Percentiles rank a stretch among this genome's conserved stretches.
phyloP scores from a whole-genome alignment of 64 coral and sea anemone genomes.

The Dendrophyllia cribrosa region DNA sequence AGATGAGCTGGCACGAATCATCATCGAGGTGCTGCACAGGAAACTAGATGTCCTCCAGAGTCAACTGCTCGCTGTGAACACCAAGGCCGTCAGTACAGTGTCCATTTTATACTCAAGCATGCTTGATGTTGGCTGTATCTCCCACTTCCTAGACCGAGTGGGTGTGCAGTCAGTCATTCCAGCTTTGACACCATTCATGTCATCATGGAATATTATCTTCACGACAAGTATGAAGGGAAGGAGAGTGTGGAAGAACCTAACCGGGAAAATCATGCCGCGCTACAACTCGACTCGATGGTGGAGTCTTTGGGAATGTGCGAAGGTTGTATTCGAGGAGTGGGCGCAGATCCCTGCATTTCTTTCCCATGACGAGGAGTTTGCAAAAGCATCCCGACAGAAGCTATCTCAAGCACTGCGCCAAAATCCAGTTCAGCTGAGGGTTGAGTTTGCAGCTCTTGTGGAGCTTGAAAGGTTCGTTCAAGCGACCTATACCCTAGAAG shows the following conservation, averaged over 20 bases:
- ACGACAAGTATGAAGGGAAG: neutral
- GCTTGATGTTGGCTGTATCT: neutral
- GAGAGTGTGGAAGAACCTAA: neutral
- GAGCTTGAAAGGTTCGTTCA: slow-evolving; percentile 33
- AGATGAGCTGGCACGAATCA: neutral
- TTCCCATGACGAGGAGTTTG: neutral
- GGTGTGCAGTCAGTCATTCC: neutral
- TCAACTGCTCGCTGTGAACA: slow-evolving; percentile 23
- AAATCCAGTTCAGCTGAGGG: neutral
- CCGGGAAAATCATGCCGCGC: neutral
- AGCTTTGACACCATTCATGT: neutral
- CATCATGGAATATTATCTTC: neutral
- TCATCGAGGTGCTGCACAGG: neutral
- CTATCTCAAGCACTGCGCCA: neutral
- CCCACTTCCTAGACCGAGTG: neutral
- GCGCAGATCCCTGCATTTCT: neutral
- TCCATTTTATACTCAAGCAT: slow-evolving; percentile 29
- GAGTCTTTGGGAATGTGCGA: neutral
- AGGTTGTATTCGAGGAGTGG: neutral
- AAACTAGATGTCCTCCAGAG: slow-evolving; percentile 16
- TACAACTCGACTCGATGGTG: neutral
- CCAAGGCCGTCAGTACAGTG: slow-evolving; percentile 3
- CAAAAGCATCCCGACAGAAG: neutral
- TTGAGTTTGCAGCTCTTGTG: slow-evolving; percentile 18
- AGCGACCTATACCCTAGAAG: slow-evolving; percentile 41